These are phyloP conservation scores for Aspidoscelis tigris DNA, from an alignment of 2,113 vertebrate species.

Conservation along the genomic window DNA sequence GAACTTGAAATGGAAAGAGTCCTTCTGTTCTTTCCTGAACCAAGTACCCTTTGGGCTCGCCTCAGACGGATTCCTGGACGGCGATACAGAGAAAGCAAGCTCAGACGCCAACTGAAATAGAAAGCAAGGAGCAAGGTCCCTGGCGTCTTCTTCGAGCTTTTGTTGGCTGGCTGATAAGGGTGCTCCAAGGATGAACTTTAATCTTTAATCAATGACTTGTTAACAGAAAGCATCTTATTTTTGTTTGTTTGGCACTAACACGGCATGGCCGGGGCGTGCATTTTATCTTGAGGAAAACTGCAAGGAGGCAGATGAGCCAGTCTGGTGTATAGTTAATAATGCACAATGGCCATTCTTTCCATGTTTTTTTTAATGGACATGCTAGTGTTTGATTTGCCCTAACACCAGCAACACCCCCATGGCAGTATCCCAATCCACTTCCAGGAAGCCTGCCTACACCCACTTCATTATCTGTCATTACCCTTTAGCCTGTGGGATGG, in stretches of 20 bases:
- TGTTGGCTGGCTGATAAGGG: not conserved
- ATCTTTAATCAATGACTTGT: conserved; percentile 34
- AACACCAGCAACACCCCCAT: too few species aligned
- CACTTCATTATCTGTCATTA: too few species aligned
- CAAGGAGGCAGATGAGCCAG: not conserved
- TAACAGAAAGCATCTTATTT: not conserved
- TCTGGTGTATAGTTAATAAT: not conserved
- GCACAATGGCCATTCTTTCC: too few species aligned
- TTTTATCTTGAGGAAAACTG: not conserved
- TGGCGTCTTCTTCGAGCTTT: not conserved
- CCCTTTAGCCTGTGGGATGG: too few species aligned
- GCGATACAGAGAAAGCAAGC: not conserved
- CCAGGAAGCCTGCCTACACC: too few species aligned
- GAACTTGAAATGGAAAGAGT: too few species aligned
- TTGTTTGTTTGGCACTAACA: not conserved
- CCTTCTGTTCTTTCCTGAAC: too few species aligned
- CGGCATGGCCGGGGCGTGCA: too few species aligned
- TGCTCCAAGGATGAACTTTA: conserved; percentile 10
- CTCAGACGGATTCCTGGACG: not conserved
- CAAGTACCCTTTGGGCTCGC: not conserved
- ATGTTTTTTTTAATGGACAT: too few species aligned
- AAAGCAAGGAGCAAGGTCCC: not conserved
- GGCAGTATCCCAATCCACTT: too few species aligned
- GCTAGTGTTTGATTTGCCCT: too few species aligned
- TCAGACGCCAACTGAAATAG: not conserved